Conservation (phyloP, 2,113 vertebrate species). For the Castor canadensis region DNA sequence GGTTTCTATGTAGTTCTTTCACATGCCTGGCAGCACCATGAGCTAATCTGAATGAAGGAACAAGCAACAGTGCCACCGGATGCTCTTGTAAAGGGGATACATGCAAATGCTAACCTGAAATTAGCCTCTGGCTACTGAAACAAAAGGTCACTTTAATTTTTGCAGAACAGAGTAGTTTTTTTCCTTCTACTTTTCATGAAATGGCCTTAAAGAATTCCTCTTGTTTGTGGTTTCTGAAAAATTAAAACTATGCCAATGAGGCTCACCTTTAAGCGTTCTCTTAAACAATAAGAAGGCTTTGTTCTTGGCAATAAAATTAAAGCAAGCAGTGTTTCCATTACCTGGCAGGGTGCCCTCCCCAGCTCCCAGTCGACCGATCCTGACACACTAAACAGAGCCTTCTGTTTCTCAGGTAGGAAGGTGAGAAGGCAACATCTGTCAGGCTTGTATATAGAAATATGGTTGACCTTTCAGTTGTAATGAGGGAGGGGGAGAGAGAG, state of each 20-base stretch:
- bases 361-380: not conserved
- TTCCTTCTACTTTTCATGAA: constrained; percentile 67
- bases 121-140: constrained; percentile 48
- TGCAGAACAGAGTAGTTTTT: constrained; percentile 40
- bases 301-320: constrained; percentile 71
- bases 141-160: constrained; percentile 70
- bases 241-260: constrained; percentile 74
- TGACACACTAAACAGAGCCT: constrained; percentile 51
- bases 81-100: not conserved
- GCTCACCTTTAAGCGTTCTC: constrained; percentile 48
- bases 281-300: constrained; percentile 76
- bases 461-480: constrained; percentile 7
- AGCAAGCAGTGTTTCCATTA: constrained; percentile 70
- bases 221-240: constrained; percentile 77
- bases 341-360: constrained; percentile 63
- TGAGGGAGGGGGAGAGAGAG: not conserved
- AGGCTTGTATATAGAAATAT: constrained; percentile 7
- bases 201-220: constrained; percentile 58
- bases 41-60: not conserved
- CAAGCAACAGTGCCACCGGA: not conserved
- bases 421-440: constrained; percentile 1
- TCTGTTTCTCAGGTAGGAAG: constrained; percentile 63
- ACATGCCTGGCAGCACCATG: not conserved
- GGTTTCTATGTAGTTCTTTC: not conserved
- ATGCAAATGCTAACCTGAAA: not conserved